Percentiles rank a stretch among this genome's conserved stretches.
phyloP scores from a whole-genome alignment of 2,113 vertebrate species.

The Nerophis lumbriciformis region DNA sequence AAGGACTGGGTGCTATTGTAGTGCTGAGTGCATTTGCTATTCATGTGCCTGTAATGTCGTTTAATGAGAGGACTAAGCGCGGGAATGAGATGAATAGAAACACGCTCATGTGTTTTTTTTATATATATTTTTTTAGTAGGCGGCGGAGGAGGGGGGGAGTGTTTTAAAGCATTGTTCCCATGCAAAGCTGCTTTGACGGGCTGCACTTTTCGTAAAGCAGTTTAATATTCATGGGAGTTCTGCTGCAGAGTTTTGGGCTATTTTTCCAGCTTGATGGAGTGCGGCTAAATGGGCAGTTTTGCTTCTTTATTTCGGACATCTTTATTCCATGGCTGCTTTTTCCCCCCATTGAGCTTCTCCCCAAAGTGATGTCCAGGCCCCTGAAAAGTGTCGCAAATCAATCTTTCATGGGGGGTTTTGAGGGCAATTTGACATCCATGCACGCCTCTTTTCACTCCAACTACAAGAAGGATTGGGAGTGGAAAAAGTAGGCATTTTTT shows the following conservation, averaged over 20 bases:
- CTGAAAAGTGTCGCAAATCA: slow-evolving; percentile 91
- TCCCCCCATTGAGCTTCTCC: slow-evolving; percentile 83
- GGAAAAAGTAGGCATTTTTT: slow-evolving; percentile 23
- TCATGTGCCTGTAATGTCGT: slow-evolving; percentile 60
- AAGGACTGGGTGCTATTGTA: slow-evolving; percentile 47
- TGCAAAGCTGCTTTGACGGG: slow-evolving; percentile 73
- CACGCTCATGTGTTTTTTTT: slow-evolving; percentile 45
- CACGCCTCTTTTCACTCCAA: slow-evolving; percentile 75
- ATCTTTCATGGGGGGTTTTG: slow-evolving; percentile 91
- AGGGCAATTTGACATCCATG: slow-evolving; percentile 87
- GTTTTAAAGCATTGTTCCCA: slow-evolving; percentile 60
- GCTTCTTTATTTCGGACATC: slow-evolving; percentile 85
- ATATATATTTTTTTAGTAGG: neutral
- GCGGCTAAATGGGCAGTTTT: slow-evolving; percentile 83
- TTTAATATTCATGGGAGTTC: slow-evolving; percentile 97
- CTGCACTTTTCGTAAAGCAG: slow-evolving; percentile 72
- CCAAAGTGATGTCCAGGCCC: slow-evolving; percentile 79
- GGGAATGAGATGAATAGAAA: slow-evolving; percentile 69
- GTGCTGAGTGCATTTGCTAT: slow-evolving; percentile 61
- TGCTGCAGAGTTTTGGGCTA: slow-evolving; percentile 55
- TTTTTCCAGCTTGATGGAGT: slow-evolving; percentile 87
- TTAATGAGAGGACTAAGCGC: slow-evolving; percentile 43
- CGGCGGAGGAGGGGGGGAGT: neutral
- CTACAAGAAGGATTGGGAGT: slow-evolving; percentile 76
- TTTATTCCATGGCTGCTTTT: slow-evolving; percentile 84